Percentiles rank a stretch among this genome's conserved stretches.
phyloP scores from a whole-genome alignment of 2,888 invertebrate species.

The Drosophila picticornis region DNA sequence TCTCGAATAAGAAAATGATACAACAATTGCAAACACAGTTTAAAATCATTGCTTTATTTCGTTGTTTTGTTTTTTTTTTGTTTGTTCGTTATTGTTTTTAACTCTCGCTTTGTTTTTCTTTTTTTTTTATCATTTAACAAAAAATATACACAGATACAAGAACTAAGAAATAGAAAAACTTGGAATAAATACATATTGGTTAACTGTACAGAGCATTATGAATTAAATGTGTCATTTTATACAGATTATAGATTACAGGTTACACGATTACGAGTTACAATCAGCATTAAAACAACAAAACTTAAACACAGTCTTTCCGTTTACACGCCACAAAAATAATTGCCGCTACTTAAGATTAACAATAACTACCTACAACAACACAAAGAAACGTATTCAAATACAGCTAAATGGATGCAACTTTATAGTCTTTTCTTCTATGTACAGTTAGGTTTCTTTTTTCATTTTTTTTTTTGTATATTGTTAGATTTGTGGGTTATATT shows the following conservation, averaged over 20 bases:
- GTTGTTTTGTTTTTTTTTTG: neutral
- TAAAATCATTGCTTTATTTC: slow-evolving; percentile 50
- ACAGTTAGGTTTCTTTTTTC: slow-evolving; percentile 38
- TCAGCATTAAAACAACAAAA: slow-evolving; percentile 71
- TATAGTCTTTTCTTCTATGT: slow-evolving; percentile 29
- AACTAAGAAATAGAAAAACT: slow-evolving; percentile 58
- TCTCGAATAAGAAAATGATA: neutral
- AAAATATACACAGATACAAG: slow-evolving; percentile 69
- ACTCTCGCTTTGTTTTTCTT: slow-evolving; percentile 27
- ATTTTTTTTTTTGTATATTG: slow-evolving; percentile 15
- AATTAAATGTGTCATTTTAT: slow-evolving; percentile 24
- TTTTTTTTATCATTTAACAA: slow-evolving; percentile 57
- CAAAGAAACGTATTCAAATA: slow-evolving; percentile 24
- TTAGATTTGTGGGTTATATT: slow-evolving; percentile 32
- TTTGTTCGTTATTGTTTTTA: slow-evolving; percentile 31
- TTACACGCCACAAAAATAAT: slow-evolving; percentile 77
- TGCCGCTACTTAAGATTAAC: slow-evolving; percentile 79
- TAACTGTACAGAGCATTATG: slow-evolving; percentile 61
- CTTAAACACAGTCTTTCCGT: slow-evolving; percentile 82
- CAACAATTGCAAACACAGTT: slow-evolving; percentile 33
- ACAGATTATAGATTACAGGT: slow-evolving; percentile 17
- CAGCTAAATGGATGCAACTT: slow-evolving; percentile 15
- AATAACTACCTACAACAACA: slow-evolving; percentile 57
- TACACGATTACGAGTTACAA: slow-evolving; percentile 30
- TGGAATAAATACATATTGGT: slow-evolving; percentile 62